Conservation (phyloP, 2,113 vertebrate genomes). For the Pungitius pungitius region DNA sequence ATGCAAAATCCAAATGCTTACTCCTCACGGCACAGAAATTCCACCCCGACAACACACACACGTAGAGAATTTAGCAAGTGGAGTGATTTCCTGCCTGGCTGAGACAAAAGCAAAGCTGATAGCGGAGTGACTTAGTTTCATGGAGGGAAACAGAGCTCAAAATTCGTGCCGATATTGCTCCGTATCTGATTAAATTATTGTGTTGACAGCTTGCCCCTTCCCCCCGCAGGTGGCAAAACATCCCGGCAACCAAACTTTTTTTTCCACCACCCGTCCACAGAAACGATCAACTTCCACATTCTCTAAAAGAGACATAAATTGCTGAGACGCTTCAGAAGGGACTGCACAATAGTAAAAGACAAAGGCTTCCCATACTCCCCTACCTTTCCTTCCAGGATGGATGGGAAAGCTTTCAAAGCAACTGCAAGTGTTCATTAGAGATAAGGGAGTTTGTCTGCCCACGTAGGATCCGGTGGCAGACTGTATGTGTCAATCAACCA, state of each 20-base stretch:
- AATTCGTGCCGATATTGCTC: not conserved
- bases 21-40: no score
- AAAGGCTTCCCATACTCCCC: constrained; percentile 6
- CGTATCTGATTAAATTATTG: not conserved
- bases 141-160: not conserved
- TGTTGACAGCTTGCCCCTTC: not conserved
- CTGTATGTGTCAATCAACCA: constrained; percentile 65
- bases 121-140: not conserved
- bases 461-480: constrained; percentile 69
- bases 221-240: not conserved
- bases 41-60: no score
- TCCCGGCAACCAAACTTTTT: not conserved
- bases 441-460: constrained; percentile 81
- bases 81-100: not conserved
- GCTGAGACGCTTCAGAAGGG: constrained; percentile 32
- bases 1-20: no score
- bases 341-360: constrained; percentile 28
- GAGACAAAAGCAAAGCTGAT: not conserved
- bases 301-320: constrained; percentile 26
- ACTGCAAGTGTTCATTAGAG: constrained; percentile 83
- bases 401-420: constrained; percentile 73
- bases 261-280: constrained; percentile 1
- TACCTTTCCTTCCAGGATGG: constrained; percentile 38
- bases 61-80: not conserved
- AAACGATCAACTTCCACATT: constrained; percentile 22